These are phyloP conservation scores for Apis dorsata DNA, from an alignment of 1,140 invertebrate genomes.

Conservation along the genomic window DNA sequence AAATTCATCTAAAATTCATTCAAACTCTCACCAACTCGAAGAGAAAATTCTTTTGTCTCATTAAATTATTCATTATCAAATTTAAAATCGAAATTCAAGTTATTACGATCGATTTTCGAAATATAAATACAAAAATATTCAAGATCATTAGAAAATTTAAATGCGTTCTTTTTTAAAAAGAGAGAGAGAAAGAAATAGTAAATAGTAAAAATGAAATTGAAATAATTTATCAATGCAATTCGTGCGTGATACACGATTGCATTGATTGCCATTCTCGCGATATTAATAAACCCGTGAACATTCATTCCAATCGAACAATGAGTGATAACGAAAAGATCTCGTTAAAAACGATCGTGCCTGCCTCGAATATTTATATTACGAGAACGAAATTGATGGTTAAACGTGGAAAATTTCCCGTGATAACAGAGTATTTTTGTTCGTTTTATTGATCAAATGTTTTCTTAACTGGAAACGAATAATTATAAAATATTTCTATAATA, in stretches of 20 bases:
- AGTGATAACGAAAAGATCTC: neutral
- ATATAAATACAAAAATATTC: no score
- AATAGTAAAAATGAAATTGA: neutral
- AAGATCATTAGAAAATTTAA: no score
- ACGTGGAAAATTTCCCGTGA: neutral
- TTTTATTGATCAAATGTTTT: neutral
- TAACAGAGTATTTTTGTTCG: no score
- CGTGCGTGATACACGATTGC: neutral
- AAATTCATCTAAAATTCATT: no score
- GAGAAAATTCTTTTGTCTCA: no score
- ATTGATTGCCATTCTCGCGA: neutral
- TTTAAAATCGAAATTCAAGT: no score
- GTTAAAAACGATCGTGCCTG: neutral
- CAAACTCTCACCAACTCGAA: no score
- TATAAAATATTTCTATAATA: neutral
- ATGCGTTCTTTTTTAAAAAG: no score
- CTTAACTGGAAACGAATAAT: neutral
- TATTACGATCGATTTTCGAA: no score
- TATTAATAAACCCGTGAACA: conserved; percentile 3
- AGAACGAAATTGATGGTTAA: neutral
- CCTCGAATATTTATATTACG: neutral
- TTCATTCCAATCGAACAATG: neutral
- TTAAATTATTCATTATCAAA: no score
- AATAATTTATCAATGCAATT: conserved; percentile 7
- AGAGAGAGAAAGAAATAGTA: no score